Base-by-base conservation (phyloP, 1,140 invertebrate genomes). In the Papilio polyxenes region DNA sequence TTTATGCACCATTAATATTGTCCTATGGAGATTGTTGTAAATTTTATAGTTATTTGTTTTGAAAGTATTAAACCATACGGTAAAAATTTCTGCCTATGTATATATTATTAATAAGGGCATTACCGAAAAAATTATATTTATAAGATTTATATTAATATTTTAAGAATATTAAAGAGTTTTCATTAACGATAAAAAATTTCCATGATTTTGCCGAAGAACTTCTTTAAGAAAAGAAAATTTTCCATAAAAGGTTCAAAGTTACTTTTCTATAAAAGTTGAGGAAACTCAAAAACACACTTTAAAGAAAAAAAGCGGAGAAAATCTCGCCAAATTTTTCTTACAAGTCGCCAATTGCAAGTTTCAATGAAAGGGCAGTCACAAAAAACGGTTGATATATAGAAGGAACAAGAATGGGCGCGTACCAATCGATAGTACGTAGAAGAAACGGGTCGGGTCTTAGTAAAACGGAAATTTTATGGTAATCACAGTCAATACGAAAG, bases 401-500 rank as follows among this genome's bases (percentile, higher is more conserved):
- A 89, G 86, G 87, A 85, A 86, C 87, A 90, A 92, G 92, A 93
- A 92, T 92, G 87, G 90, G 78, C 85, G 82, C 85, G 83, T 85
- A 85, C 86, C 85, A 89, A 93, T 94, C 91, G 90, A 93, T 92
- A 91, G 89, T 89, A 89, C 89, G 92, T 88, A 91, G 91, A 91
- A 89, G 89, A 90, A 89, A 87, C 85, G 85, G 86, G 85, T 83
- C 87, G 90, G 91, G 91, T 92, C 86, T 89, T 89, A 88, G 85
- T 91, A 91, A 92, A 93, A 92, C 89, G 91, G 88, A 87, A 91
- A 93, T 89, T 94, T 94, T 94, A 93, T 93, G 93, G 91, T 93
- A 94, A 93, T 94, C 91, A 92, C 89, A 86, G 85, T 79, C 23
- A 31, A 31, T 89, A 85, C 83, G 88, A 88, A 91, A 87, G 89